Evolutionary conservation across 2,113 vertebrate species (phyloP).

Genomic region (Lucifuga dentata): DNA sequence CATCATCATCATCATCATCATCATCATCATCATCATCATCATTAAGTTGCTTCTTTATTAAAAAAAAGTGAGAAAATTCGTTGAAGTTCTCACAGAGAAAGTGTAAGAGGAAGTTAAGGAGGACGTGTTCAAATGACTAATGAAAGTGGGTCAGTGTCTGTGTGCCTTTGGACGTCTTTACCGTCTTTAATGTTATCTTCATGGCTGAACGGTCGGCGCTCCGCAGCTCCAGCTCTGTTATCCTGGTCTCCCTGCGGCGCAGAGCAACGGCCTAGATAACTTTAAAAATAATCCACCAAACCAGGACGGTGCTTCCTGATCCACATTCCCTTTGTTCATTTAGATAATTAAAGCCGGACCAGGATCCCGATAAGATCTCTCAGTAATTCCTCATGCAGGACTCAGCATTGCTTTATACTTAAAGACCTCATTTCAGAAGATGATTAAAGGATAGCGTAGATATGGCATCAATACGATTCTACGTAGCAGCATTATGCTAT

Average conservation of each 20-base stretch:
- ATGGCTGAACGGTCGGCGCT: constrained; percentile 30
- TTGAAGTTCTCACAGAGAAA: constrained; percentile 1
- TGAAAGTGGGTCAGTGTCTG: constrained; percentile 15
- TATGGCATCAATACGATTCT: too few relatives aligned
- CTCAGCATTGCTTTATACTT: constrained; percentile 25
- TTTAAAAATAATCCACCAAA: constrained; percentile 79
- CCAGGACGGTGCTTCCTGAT: constrained; percentile 76
- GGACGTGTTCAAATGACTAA: constrained; percentile 17
- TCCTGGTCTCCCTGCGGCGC: constrained; percentile 58
- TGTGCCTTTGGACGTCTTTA: constrained; percentile 13
- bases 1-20: too few relatives aligned
- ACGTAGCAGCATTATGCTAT: too few relatives aligned
- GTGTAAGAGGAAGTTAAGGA: neutral
- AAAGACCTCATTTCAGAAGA: constrained; percentile 26
- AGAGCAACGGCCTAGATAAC: constrained; percentile 78
- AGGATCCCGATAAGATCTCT: constrained; percentile 57
- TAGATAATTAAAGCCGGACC: constrained; percentile 59
- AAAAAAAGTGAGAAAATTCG: too few relatives aligned
- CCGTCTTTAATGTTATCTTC: constrained; percentile 22
- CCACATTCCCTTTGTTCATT: constrained; percentile 74
- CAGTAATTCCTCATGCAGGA: constrained; percentile 40
- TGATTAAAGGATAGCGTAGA: too few relatives aligned
- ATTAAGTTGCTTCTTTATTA: too few relatives aligned
- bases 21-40: too few relatives aligned
- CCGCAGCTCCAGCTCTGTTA: constrained; percentile 47